Evolutionary conservation across 1,140 invertebrate species (phyloP).

Genomic region (Drosophila simulans): DNA sequence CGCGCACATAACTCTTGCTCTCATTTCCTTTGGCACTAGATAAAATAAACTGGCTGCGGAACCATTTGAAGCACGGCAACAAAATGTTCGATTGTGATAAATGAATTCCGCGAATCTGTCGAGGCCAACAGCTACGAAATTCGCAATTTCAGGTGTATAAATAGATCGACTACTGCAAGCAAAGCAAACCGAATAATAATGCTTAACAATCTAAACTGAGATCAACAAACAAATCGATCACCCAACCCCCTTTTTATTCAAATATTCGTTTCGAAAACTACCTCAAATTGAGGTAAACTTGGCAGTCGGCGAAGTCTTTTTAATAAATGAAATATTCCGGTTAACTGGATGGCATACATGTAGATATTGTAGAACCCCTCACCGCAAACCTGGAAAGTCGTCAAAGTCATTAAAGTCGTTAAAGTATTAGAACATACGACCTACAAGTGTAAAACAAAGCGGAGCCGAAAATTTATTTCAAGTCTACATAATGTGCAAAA

Average conservation of each 20-base stretch:
- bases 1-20: conserved; percentile 26
- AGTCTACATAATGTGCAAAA: no score
- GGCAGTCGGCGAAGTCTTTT: conserved; percentile 7
- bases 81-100: conserved; percentile 73
- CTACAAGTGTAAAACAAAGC: no score
- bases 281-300: conserved; percentile 68
- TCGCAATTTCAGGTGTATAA: conserved; percentile 40
- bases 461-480: no score
- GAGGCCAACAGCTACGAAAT: conserved; percentile 50
- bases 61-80: conserved; percentile 69
- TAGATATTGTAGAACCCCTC: background rate
- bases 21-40: conserved; percentile 22
- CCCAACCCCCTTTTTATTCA: conserved; percentile 1
- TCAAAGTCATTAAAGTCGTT: background rate
- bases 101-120: conserved; percentile 73
- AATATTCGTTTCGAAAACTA: conserved; percentile 46
- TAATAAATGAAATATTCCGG: conserved; percentile 42
- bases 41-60: conserved; percentile 23
- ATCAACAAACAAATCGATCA: conserved; percentile 55
- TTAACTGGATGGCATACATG: conserved; percentile 11
- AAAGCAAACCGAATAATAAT: conserved; percentile 38
- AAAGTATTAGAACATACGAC: background rate
- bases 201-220: conserved; percentile 34
- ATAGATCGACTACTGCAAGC: conserved; percentile 34
- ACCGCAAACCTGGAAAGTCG: no score